Evolutionary conservation across 2,113 vertebrate species (phyloP), one percentile per base, ranked within the genome.

Genomic region (Myotis brandtii): DNA sequence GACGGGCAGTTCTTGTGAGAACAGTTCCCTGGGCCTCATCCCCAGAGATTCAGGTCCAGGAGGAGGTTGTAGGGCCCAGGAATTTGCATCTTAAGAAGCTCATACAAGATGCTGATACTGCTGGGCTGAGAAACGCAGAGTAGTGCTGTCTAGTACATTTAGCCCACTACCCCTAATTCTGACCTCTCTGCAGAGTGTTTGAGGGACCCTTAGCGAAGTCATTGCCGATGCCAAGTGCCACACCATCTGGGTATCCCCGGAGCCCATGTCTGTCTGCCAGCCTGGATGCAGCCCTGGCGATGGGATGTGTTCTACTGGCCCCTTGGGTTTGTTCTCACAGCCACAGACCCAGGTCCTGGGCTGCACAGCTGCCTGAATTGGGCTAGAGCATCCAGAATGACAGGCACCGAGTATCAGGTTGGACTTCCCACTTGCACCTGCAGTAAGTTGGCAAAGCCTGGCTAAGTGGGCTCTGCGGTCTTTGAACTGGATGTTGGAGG

Each of bases 321-420:
- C 37, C 66, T 23, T 27, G 48, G 43, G 7, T 76, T 86, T 69
- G 75, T 79, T 50, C 70, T 43, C 85, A 93, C 81, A 93, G 86
- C 67, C 83, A 85, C 43, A 56, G 54, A n/a, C 25, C 37, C 84
- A 34, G n/a, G 25, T 69, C 66, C 89, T n/a, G 6, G 79, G 72
- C 37, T 1, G 9, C 46, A 73, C 56, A 54, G 82, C 43, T 83
- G 62, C 82, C 81, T 52, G 64, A 40, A 46, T 9, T 40, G 64
- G 64, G 86, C 86, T 27, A 23, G 82, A 89, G 27, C 12, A 3
- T 7, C 16, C 13, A 25, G 20, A 59, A 20, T 16, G 48, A 72
- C 80, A 0, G 5, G 5, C 2, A 2, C 7, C 8, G 59, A 18
- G 12, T 5, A 2, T 69, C 18, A 25, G 7, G 7, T 18, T 48